Conservation (phyloP, 2,888 invertebrate genomes). For the Drosophila monieri region DNA sequence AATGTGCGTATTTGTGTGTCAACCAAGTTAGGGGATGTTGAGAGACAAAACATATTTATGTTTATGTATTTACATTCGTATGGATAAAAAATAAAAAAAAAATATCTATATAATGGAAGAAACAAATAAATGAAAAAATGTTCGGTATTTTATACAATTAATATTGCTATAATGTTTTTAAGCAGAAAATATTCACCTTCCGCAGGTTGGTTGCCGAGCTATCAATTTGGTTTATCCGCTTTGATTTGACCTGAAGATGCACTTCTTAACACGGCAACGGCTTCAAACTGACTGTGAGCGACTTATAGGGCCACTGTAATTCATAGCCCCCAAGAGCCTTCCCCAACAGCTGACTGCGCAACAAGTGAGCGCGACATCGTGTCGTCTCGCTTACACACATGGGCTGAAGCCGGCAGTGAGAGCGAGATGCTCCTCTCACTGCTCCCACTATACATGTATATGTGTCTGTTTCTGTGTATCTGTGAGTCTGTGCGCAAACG, state of each 20-base stretch:
- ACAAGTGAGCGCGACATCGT: constrained; percentile 43
- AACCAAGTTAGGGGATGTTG: constrained; percentile 10
- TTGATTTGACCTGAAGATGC: constrained; percentile 7
- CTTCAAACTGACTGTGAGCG: constrained; percentile 5
- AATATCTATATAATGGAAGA: background rate
- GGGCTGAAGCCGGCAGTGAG: background rate
- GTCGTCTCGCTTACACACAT: constrained; percentile 41
- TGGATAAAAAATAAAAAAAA: background rate
- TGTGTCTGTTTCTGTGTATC: background rate
- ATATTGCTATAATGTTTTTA: background rate
- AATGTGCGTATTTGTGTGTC: background rate
- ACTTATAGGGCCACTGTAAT: background rate
- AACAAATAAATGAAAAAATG: constrained; percentile 4
- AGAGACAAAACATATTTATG: background rate
- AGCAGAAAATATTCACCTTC: constrained; percentile 62
- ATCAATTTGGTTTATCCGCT: background rate
- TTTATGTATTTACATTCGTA: background rate
- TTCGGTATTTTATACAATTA: background rate
- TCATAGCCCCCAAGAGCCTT: background rate
- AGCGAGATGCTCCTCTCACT: constrained; percentile 8
- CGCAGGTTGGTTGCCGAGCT: background rate
- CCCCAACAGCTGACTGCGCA: constrained; percentile 34
- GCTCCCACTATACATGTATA: background rate
- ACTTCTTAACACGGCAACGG: constrained; percentile 20
- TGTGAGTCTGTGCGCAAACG: constrained; percentile 5